Percentiles rank a stretch among this genome's conserved stretches.
phyloP scores from a whole-genome alignment of 2,888 invertebrate genomes.

The Strigamia crassipes region DNA sequence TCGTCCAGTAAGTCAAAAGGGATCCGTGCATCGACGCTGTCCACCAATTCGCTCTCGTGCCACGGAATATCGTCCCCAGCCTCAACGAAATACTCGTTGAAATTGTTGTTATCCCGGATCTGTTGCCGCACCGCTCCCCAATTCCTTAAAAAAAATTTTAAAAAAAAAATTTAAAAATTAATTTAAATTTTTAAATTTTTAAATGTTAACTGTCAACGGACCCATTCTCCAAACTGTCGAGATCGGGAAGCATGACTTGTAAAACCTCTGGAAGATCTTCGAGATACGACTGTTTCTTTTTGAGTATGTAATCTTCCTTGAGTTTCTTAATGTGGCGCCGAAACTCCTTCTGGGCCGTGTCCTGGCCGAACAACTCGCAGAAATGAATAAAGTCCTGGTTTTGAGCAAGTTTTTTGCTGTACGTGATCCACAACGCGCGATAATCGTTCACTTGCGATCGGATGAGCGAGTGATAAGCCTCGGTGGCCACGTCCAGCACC shows the following conservation, averaged over 20 bases:
- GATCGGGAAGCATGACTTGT: constrained; percentile 77
- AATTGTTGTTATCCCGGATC: constrained; percentile 88
- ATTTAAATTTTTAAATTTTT: no score
- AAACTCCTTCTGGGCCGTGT: constrained; percentile 78
- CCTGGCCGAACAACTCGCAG: constrained; percentile 86
- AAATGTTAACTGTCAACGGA: no score
- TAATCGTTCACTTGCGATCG: constrained; percentile 69
- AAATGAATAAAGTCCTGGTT: constrained; percentile 86
- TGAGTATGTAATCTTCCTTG: constrained; percentile 78
- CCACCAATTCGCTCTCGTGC: constrained; percentile 73
- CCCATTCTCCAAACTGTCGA: constrained; percentile 69
- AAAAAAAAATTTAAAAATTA: no score
- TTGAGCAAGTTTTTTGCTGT: constrained; percentile 80
- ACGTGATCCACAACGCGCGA: constrained; percentile 84
- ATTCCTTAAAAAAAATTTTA: constrained; percentile 66
- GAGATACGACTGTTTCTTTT: constrained; percentile 76
- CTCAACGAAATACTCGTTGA: constrained; percentile 88
- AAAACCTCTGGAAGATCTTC: constrained; percentile 76
- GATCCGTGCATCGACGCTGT: constrained; percentile 73
- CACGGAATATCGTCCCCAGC: constrained; percentile 76
- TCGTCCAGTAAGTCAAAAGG: constrained; percentile 91
- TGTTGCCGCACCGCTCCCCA: constrained; percentile 87
- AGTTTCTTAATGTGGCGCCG: constrained; percentile 77
- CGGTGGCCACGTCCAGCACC: constrained; percentile 84
- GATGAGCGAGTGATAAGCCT: constrained; percentile 85